Base-by-base conservation (phyloP, 2,113 vertebrate genomes). In the Aegithalos caudatus region DNA sequence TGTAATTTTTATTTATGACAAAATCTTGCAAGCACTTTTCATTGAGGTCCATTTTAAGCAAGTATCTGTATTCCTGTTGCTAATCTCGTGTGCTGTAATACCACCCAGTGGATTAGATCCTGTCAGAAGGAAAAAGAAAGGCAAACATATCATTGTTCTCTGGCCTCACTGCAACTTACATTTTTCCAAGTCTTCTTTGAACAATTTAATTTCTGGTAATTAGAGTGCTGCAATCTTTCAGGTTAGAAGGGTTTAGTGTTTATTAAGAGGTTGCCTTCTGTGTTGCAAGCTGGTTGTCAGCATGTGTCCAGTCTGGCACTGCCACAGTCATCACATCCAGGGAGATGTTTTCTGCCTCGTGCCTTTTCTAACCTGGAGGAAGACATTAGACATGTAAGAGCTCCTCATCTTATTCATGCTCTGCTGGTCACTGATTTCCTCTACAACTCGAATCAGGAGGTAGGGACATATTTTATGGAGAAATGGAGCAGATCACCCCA, bases 261-360 rank as follows among this genome's bases (percentile, higher is more conserved):
- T 93, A 96, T 97, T 96, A 95, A 97, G 87, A 94, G 92, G 82
- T 80, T 89, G 50, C 92, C 92, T 97, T 97, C 93, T 96, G 93
- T 61, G 90, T 65, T 65, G 82, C 92, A 96, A 94, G 97, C 94
- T 94, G 92, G 73, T 92, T 96, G 85, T 61, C 96, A 97, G 94
- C 94, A 3, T 91, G 95, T 60, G 21, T 90, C 82, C 82, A 66
- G 71, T 35, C 80, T 90, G 82, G 70, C 76, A 56, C 58, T 93
- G 88, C 71, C 88, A 38, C 88, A 70, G 44, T n/a, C 58, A 24
- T 28, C 78, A 44, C 81, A 86, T 74, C 91, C 90, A 87, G 31
- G 64, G 65, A 58, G 56, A 44, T n/a, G 66, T 69, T 69, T 86
- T 37, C 48, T 76, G 25, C 50, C 87, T 92, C 92, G 69, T 70